Base-by-base conservation (phyloP, 1,140 invertebrate species). In the Caenorhabditis elegans region DNA sequence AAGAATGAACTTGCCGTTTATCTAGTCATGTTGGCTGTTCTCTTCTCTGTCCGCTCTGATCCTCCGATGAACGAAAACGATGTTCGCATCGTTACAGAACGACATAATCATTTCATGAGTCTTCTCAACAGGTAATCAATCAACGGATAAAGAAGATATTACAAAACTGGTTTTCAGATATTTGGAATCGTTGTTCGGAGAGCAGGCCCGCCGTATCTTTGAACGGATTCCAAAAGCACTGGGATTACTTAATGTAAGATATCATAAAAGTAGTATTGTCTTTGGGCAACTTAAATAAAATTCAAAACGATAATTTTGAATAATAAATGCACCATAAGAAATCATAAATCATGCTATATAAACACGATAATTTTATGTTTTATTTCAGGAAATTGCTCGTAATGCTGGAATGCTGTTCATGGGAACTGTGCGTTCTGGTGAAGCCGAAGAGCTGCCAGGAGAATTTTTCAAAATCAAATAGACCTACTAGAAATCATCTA, bases 151-250 rank as follows among this genome's bases (percentile, higher is more conserved):
- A 17, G n/a, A 51, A 26, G 11, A 22, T 78, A 19, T 75, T 2
- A 47, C 11, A 26, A 4, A 26, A 1, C 1, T 39, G 0, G 43
- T 24, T 10, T 87, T 13, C 76, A 87, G 86, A 76, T 88, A 87
- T 76, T 47, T 87, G 76, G 85, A 88, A 80, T 88, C 86, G 22
- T 55, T 84, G 24, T 83, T 87, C 70, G 84, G 80, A 17, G 77
- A 83, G 48, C 78, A 86, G 47, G 80, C 81, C 8, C 39, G 28
- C 10, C 34, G 75, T 24, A 85, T 83, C 48, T 80, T 79, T 36
- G 75, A 78, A 47, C 76, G 43, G 15, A 31, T 85, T 36, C 80
- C 81, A 26, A 43, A 70, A 22, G 83, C 85, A 34, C 47, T 85
- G 53, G 31, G 48, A 53, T 31, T 70, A n/a, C 60, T 86, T n/a